phyloP scores from a whole-genome alignment of 2,113 vertebrate species.

The Corythaeola cristata region DNA sequence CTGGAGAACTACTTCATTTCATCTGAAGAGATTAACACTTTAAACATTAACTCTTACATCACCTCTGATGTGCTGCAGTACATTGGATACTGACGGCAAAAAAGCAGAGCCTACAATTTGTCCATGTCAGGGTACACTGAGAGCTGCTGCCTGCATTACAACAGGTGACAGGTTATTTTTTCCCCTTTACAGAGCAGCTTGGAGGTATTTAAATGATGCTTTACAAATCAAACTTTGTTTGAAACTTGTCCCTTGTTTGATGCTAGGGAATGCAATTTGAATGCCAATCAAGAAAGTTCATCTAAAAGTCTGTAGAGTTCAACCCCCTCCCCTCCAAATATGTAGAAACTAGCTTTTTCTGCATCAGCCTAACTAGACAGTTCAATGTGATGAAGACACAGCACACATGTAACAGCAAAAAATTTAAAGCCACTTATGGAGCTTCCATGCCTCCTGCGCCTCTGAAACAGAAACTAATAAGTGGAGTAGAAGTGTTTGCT shows the following conservation, averaged over 20 bases:
- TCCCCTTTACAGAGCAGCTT: not conserved
- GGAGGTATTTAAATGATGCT: not conserved
- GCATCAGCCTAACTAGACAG: not conserved
- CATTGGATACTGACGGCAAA: not conserved
- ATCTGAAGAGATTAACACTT: conserved; percentile 18
- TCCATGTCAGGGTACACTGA: not conserved
- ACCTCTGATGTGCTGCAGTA: not conserved
- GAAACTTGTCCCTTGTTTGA: not conserved
- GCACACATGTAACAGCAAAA: not conserved
- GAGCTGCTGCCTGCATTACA: not conserved
- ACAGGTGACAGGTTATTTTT: not conserved
- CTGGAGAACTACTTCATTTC: conserved; percentile 41
- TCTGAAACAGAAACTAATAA: not conserved
- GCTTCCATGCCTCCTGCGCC: not conserved
- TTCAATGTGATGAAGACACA: not conserved
- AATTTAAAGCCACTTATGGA: not conserved
- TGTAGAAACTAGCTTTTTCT: not conserved
- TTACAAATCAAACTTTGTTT: not conserved
- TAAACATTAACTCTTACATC: conserved; percentile 8
- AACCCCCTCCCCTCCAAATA: not conserved
- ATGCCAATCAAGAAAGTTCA: not conserved
- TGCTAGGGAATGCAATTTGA: not conserved
- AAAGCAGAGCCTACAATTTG: not conserved
- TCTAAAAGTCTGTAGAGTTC: not conserved
- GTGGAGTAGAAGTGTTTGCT: not conserved